Percentiles rank a stretch among this genome's conserved stretches.
These are phyloP conservation scores for Sphecodes monilicornis DNA, from an alignment of 2,888 invertebrate species.

Conservation along the genomic window DNA sequence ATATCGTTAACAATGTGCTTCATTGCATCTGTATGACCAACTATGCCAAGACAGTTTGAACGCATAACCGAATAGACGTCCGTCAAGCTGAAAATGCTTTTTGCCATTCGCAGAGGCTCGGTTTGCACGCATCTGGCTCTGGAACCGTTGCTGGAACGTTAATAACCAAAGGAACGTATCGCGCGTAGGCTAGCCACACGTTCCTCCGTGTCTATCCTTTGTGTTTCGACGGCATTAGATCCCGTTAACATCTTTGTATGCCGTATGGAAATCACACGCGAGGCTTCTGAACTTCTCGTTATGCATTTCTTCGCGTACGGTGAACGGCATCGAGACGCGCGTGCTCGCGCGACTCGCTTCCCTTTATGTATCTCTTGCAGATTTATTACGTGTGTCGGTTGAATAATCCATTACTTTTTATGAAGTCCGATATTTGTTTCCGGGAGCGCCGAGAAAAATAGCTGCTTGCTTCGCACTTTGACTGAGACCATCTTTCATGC, in stretches of 20 bases:
- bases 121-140: slow-evolving; percentile 43
- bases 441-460: neutral
- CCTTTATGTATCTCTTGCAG: slow-evolving; percentile 1
- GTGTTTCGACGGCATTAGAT: slow-evolving; percentile 56
- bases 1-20: neutral
- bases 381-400: neutral
- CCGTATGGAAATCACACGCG: slow-evolving; percentile 60
- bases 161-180: slow-evolving; percentile 55
- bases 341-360: neutral
- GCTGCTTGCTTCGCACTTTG: neutral
- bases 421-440: neutral
- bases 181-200: slow-evolving; percentile 60
- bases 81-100: slow-evolving; percentile 33
- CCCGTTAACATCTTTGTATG: slow-evolving; percentile 66
- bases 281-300: slow-evolving; percentile 39
- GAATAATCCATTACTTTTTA: slow-evolving; percentile 1
- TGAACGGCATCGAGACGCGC: slow-evolving; percentile 25
- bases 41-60: neutral
- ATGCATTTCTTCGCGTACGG: slow-evolving; percentile 38
- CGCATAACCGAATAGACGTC: neutral
- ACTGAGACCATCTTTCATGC: neutral
- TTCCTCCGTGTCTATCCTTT: slow-evolving; percentile 53
- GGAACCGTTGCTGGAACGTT: slow-evolving; percentile 49
- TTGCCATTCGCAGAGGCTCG: neutral
- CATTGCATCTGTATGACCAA: neutral